Conservation (phyloP, 53 echinoderm and acorn worm genomes). For the Paracentrotus lividus region DNA sequence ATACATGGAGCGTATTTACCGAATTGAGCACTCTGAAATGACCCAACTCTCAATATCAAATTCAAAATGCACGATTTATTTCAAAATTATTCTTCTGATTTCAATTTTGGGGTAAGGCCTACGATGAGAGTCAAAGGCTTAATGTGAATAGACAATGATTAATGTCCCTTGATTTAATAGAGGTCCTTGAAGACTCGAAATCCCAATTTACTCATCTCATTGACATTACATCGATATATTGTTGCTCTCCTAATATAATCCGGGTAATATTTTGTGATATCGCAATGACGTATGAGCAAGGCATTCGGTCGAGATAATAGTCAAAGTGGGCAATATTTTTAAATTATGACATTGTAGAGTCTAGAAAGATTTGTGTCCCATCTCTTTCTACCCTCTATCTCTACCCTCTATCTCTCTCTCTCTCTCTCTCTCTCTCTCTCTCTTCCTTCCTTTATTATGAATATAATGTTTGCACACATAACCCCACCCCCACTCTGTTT, state of each 20-base stretch:
- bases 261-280: constrained; percentile 29
- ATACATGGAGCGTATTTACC: too few relatives aligned
- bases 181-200: neutral
- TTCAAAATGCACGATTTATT: too few relatives aligned
- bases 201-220: neutral
- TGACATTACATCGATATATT: constrained; percentile 33
- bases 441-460: neutral
- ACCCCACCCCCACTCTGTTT: neutral
- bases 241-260: constrained; percentile 19
- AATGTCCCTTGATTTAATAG: neutral
- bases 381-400: neutral
- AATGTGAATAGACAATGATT: constrained; percentile 34
- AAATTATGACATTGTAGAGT: neutral
- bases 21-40: too few relatives aligned
- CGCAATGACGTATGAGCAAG: constrained; percentile 33
- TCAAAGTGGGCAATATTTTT: constrained; percentile 52
- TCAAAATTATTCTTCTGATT: too few relatives aligned
- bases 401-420: neutral
- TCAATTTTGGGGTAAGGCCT: too few relatives aligned
- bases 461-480: neutral
- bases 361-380: neutral
- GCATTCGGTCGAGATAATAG: constrained; percentile 30
- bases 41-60: neutral
- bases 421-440: neutral
- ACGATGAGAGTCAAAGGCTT: neutral